Percentiles rank a stretch among this genome's conserved stretches.
These are phyloP conservation scores for Pempheris klunzingeri DNA, from an alignment of 2,797 vertebrate species.

Conservation along the genomic window DNA sequence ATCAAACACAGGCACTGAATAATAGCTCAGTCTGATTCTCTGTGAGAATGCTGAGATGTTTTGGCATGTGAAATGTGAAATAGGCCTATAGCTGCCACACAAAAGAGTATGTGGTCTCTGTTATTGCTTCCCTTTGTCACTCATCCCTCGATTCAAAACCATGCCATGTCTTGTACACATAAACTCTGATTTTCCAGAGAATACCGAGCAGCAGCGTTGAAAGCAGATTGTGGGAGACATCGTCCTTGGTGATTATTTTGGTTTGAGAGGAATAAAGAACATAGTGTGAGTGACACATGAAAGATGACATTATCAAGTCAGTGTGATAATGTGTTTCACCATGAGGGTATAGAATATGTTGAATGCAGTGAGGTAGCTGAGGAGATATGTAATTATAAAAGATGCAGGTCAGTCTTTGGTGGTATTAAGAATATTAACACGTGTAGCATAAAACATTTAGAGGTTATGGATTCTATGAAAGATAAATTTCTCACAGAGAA, in stretches of 20 bases:
- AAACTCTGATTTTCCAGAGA: conserved; percentile 28
- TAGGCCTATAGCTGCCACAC: conserved; percentile 11
- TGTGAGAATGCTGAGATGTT: conserved; percentile 48
- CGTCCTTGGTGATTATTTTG: conserved; percentile 41
- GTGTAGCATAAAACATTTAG: conserved; percentile 21
- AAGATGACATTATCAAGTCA: conserved; percentile 16
- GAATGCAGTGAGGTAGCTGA: conserved; percentile 8
- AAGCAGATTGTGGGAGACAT: conserved; percentile 29
- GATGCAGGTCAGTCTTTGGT: conserved; percentile 16
- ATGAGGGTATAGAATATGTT: neutral
- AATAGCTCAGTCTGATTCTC: conserved; percentile 58
- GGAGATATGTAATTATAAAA: conserved; percentile 27
- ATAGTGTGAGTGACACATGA: neutral
- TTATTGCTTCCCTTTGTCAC: conserved; percentile 64
- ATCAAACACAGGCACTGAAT: conserved; percentile 57
- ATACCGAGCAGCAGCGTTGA: conserved; percentile 28
- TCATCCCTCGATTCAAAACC: conserved; percentile 57
- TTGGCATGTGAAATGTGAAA: conserved; percentile 61
- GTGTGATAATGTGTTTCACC: neutral
- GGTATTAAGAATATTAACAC: conserved; percentile 2
- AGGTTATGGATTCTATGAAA: neutral
- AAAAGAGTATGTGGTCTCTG: conserved; percentile 24
- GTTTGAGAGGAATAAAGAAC: conserved; percentile 4
- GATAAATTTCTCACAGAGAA: conserved; percentile 19
- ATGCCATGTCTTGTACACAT: neutral